phyloP scores from a whole-genome alignment of 2,113 vertebrate species.

The Orthonyx spaldingii region DNA sequence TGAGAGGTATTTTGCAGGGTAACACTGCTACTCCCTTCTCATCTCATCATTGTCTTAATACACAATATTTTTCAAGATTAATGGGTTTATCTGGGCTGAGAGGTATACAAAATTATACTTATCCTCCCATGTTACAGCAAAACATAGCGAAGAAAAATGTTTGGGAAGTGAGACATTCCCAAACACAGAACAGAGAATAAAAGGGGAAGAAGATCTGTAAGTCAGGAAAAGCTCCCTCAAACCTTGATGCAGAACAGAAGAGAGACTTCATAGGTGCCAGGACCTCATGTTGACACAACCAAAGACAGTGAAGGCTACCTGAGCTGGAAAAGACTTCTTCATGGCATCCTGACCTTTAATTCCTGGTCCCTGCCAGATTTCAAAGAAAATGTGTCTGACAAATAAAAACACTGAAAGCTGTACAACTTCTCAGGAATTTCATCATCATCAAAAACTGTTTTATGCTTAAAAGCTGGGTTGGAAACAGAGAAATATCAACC shows the following conservation, averaged over 20 bases:
- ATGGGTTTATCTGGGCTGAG: not conserved
- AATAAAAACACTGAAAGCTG: not conserved
- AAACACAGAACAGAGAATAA: not conserved
- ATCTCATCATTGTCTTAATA: not conserved
- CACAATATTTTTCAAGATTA: not conserved
- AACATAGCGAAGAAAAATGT: not conserved
- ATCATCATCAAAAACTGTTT: not conserved
- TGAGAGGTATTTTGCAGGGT: not conserved
- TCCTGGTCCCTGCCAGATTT: not conserved
- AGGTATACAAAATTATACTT: not conserved
- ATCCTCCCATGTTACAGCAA: not conserved
- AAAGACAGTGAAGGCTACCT: not conserved
- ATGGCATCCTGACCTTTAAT: not conserved
- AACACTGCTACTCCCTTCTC: not conserved
- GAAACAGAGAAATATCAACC: not conserved
- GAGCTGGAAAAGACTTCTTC: not conserved
- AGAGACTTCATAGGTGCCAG: not conserved
- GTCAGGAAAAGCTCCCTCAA: not conserved
- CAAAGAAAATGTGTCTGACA: not conserved
- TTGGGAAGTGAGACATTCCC: not conserved
- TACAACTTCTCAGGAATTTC: not conserved
- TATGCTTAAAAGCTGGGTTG: not conserved
- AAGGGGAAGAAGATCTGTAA: not conserved
- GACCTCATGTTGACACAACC: not conserved
- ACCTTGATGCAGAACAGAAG: not conserved